Percentiles rank a stretch among this genome's conserved stretches.
These are phyloP conservation scores for Agriopis leucophaearia DNA, from an alignment of 2,888 invertebrate species.

Conservation along the genomic window DNA sequence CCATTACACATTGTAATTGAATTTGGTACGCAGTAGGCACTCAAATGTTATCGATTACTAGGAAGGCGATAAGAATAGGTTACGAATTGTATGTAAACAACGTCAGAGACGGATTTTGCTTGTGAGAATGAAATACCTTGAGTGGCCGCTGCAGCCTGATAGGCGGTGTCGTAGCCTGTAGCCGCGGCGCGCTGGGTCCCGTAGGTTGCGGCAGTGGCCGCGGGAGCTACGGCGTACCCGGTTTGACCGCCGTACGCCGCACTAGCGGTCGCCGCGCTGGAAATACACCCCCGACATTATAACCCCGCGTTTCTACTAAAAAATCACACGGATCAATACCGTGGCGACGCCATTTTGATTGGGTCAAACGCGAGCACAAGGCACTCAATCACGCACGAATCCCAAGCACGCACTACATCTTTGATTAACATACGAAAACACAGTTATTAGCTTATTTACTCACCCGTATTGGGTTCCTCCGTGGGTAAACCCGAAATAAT, in stretches of 20 bases:
- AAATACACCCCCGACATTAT: slow-evolving; percentile 51
- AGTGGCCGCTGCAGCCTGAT: slow-evolving; percentile 93
- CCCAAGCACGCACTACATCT: slow-evolving; percentile 21
- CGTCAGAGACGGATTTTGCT: not conserved
- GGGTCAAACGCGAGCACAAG: slow-evolving; percentile 73
- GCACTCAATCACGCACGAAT: slow-evolving; percentile 54
- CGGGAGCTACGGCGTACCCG: slow-evolving; percentile 93
- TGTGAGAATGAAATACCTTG: slow-evolving; percentile 78
- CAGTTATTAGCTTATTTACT: slow-evolving; percentile 63
- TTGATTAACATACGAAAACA: slow-evolving; percentile 3
- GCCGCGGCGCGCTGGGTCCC: slow-evolving; percentile 93
- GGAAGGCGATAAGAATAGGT: slow-evolving; percentile 9
- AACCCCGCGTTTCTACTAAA: slow-evolving; percentile 39
- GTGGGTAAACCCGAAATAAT: slow-evolving; percentile 98
- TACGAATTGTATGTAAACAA: slow-evolving; percentile 11
- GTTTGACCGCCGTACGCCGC: slow-evolving; percentile 94
- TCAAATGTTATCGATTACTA: slow-evolving; percentile 51
- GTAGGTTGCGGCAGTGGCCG: slow-evolving; percentile 94
- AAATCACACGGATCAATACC: slow-evolving; percentile 73
- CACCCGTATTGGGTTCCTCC: slow-evolving; percentile 97
- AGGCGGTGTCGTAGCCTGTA: slow-evolving; percentile 93
- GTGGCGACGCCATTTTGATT: slow-evolving; percentile 82
- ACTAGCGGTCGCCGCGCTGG: slow-evolving; percentile 90
- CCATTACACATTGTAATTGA: slow-evolving; percentile 25
- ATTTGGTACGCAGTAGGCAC: slow-evolving; percentile 42